Evolutionary conservation across 2,797 vertebrate genomes (phyloP).

Genomic region (Lagodon rhomboides): DNA sequence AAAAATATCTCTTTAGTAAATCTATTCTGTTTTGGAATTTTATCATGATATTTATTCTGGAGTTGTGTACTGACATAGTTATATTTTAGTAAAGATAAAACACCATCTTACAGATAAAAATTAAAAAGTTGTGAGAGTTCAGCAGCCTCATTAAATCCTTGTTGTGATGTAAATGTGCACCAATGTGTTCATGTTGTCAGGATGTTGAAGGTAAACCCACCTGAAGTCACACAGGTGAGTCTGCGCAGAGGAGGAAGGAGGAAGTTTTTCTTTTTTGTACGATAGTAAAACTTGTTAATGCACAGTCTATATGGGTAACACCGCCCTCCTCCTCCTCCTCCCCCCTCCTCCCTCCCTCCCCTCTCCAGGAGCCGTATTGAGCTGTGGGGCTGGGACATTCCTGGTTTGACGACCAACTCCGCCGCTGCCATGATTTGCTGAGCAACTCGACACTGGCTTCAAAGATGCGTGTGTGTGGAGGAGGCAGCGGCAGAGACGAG

Average conservation of each 20-base stretch:
- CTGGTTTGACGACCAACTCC: slow-evolving; percentile 83
- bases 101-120: neutral
- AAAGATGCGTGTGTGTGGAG: slow-evolving; percentile 80
- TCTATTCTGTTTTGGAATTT: neutral
- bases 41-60: too few species aligned
- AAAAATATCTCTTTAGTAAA: too few species aligned
- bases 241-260: slow-evolving; percentile 49
- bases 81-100: neutral
- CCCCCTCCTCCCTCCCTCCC: slow-evolving; percentile 1
- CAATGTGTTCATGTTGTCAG: neutral
- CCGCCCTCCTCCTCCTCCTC: slow-evolving; percentile 27
- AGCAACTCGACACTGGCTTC: slow-evolving; percentile 85
- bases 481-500: slow-evolving; percentile 66
- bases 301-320: slow-evolving; percentile 59
- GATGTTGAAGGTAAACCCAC: neutral
- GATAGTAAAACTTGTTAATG: slow-evolving; percentile 78
- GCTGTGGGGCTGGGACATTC: slow-evolving; percentile 86
- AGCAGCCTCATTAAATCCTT: neutral
- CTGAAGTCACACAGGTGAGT: slow-evolving; percentile 24
- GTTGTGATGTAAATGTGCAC: neutral
- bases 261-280: slow-evolving; percentile 16
- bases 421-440: slow-evolving; percentile 84
- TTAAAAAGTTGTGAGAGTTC: too few species aligned
- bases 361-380: slow-evolving; percentile 66
- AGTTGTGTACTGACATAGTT: neutral